Base-by-base conservation (phyloP, 2,888 invertebrate genomes). In the Thalpophila matura region DNA sequence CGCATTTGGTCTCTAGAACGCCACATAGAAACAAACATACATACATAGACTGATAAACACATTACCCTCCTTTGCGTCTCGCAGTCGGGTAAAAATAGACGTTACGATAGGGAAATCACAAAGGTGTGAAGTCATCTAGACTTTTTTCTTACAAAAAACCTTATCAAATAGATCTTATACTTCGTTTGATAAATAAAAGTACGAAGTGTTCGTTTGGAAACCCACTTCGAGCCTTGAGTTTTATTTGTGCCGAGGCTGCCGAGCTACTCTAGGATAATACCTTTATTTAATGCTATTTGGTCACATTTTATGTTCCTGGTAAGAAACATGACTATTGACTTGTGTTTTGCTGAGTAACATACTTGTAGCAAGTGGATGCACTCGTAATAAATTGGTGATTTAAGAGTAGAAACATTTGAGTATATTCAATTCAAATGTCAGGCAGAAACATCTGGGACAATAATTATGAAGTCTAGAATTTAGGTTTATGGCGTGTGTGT, bases 171-270 rank as follows among this genome's bases (percentile, higher is more conserved):
- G 37, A 54, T 16, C 5, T 27, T 12, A 6, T 33, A 2, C 31
- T 42, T 10, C 3, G 12, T 10, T 12, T n/a, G 38, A 29, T 68
- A 46, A 51, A 51, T 50, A 51, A 37, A 67, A 29, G 27, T 46
- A 47, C 26, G 20, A 31, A 26, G 26, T 14, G 16, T 46, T 40
- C 16, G 12, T 60, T 60, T 27, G 35, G 47, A 68, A 69, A 62
- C 12, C 6, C 24, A 69, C 18, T 33, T 10, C 3, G 7, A 29
- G n/a, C 63, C 54, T 69, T 61, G 46, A 37, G 26, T 50, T 55
- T 70, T 70, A 55, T 62, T 43, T 70, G 20, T 14, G 18, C 18
- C 18, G 43, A 53, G 27, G 27, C 29, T 24, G 43, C n/a, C 14
- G 3, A 26, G 38, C 24, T 49, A 38, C 29, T 61, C 10, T 47